Conservation (phyloP, 2,113 vertebrate genomes). For the Chamaetylas fuelleborni region DNA sequence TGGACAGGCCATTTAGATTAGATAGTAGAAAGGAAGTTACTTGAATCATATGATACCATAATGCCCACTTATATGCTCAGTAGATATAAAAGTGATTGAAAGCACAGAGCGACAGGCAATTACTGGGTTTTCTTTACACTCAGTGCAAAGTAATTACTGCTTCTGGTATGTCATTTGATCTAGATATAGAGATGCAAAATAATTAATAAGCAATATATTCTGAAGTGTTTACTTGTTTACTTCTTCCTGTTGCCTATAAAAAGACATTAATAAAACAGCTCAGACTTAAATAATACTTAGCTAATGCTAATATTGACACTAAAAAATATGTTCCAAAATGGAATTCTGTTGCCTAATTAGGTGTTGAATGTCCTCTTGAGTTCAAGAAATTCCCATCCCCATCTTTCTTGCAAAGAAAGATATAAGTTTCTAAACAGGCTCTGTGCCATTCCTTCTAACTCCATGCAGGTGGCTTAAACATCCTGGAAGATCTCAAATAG, state of each 20-base stretch:
- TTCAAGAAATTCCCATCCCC: background rate
- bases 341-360: background rate
- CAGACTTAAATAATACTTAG: background rate
- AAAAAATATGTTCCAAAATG: background rate
- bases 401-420: background rate
- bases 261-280: background rate
- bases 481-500: background rate
- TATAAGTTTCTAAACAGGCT: background rate
- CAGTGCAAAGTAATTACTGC: background rate
- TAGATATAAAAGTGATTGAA: constrained; percentile 9
- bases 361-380: background rate
- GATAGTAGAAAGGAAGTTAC: background rate
- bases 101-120: background rate
- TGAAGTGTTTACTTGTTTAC: background rate
- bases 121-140: background rate
- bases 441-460: background rate
- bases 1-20: background rate
- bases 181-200: background rate
- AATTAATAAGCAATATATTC: background rate
- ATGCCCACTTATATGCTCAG: background rate
- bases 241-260: background rate
- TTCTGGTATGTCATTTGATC: background rate
- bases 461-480: background rate
- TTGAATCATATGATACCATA: background rate
- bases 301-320: background rate